A percentile compares a stretch with the other conserved stretches of the same genome.
Conservation (phyloP, 2,888 invertebrate genomes). For the Tachina lurida region DNA sequence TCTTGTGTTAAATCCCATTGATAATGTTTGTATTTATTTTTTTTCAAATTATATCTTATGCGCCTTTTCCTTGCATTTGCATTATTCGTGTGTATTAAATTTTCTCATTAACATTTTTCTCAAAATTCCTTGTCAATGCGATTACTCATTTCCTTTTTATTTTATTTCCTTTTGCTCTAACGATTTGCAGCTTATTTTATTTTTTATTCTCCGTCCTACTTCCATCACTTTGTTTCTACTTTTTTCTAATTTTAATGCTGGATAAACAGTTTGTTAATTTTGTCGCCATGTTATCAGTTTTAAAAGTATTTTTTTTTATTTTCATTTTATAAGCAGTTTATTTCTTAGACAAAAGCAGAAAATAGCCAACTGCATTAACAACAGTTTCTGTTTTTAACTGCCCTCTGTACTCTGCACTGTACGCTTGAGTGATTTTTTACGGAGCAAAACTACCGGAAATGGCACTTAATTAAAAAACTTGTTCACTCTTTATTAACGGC, state of each 20-base stretch:
- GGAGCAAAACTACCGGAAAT: slow-evolving; percentile 48
- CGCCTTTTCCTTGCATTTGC: not conserved
- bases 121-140: slow-evolving; percentile 43
- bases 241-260: slow-evolving; percentile 17
- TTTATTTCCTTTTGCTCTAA: slow-evolving; percentile 22
- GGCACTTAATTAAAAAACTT: slow-evolving; percentile 48
- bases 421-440: slow-evolving; percentile 34
- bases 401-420: slow-evolving; percentile 16
- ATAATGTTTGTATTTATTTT: not conserved
- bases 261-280: slow-evolving; percentile 46
- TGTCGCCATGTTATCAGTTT: slow-evolving; percentile 55
- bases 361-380: slow-evolving; percentile 16
- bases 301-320: slow-evolving; percentile 2
- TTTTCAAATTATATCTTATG: not conserved
- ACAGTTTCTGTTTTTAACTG: slow-evolving; percentile 47
- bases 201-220: not conserved
- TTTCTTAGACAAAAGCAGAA: not conserved
- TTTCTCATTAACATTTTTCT: slow-evolving; percentile 38
- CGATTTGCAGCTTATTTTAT: slow-evolving; percentile 17
- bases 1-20: not conserved
- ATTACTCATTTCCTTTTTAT: slow-evolving; percentile 53
- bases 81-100: slow-evolving; percentile 4
- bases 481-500: slow-evolving; percentile 6
- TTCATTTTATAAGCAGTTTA: not conserved
- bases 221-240: not conserved